Evolutionary conservation across 1,140 invertebrate species (phyloP), one percentile per base, ranked within the genome.

Genomic region (Drosophila orosa): DNA sequence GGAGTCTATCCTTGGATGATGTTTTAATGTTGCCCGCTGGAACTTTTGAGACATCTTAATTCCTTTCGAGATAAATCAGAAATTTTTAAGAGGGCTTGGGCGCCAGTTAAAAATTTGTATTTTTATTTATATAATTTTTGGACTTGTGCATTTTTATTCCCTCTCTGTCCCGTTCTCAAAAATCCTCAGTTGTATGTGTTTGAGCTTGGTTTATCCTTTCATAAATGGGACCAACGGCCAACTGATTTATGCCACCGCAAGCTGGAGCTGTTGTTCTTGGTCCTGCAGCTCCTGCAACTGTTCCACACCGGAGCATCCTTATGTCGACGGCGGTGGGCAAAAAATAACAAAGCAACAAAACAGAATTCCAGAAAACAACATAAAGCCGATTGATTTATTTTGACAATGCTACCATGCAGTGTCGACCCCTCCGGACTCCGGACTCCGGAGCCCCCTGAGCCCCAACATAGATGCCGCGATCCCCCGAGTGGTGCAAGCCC

Each of bases 301-400:
- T 39, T 50, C 78, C 62, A 78, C 82, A 75, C 82, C 69, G 65
- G 44, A 47, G 65, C 75, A 68, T 76, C 69, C 82, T 82, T 63
- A 89, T 62, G 59, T 58, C 67, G 66, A 62, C 57, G 71, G 54
- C 61, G 61, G 67, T 27, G 65, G 45, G 66, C 57, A 78, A 80
- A 84, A 84, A 90, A 77, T 81, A 81, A 72, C 80, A 87, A 89
- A 89, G 83, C 67, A 75, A 68, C 85, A 90, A 81, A 71, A 90
- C 80, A 81, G 83, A 90, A 90, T 90, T 90, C 85, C 87, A 87
- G 79, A 87, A 67, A 87, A 72, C 83, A 90, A 82, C 89, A 90
- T 90, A 90, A 90, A 90, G 82, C 86, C 86, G 87, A 90, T 90
- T 90, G 86, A 90, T 90, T 90, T 90, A 90, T 90, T 90, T 90